Percentiles rank a stretch among this genome's conserved stretches.
Evolutionary conservation across 2,113 vertebrate genomes (phyloP).

Genomic region (Notiomystis cincta): DNA sequence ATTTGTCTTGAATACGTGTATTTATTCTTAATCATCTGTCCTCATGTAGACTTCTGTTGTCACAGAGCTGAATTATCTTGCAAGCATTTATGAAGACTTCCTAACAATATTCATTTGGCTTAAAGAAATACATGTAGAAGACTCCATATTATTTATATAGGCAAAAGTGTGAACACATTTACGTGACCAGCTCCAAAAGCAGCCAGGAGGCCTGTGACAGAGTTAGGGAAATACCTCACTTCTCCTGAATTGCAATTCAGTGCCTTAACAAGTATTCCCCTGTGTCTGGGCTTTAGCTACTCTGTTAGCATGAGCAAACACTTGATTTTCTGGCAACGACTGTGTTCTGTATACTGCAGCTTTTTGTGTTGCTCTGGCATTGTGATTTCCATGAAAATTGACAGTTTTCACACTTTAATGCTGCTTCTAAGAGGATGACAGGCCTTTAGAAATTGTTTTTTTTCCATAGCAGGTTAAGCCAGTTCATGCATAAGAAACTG

Average conservation of each 20-base stretch:
- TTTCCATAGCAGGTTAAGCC: not conserved
- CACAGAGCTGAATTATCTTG: not conserved
- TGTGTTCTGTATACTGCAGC: not conserved
- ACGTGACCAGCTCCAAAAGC: not conserved
- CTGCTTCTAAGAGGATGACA: not conserved
- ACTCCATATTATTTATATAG: not conserved
- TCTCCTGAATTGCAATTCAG: not conserved
- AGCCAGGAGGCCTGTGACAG: not conserved
- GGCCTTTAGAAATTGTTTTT: not conserved
- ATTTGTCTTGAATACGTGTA: accelerated
- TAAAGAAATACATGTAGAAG: not conserved
- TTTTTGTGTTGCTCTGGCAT: conserved; percentile 10
- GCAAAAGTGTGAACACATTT: not conserved
- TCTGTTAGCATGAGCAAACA: conserved; percentile 5
- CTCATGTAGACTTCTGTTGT: not conserved
- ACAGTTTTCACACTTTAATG: conserved; percentile 20
- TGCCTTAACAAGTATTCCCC: conserved; percentile 11
- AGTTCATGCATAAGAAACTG: not conserved
- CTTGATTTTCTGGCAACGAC: conserved; percentile 20
- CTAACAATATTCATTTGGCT: not conserved
- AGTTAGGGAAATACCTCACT: not conserved
- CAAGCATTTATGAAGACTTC: not conserved
- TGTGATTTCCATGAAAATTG: conserved; percentile 35
- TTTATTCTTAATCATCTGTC: not conserved
- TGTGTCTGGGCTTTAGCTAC: conserved; percentile 9